Base-by-base conservation (phyloP, 2,113 vertebrate genomes). In the Empidonax traillii region DNA sequence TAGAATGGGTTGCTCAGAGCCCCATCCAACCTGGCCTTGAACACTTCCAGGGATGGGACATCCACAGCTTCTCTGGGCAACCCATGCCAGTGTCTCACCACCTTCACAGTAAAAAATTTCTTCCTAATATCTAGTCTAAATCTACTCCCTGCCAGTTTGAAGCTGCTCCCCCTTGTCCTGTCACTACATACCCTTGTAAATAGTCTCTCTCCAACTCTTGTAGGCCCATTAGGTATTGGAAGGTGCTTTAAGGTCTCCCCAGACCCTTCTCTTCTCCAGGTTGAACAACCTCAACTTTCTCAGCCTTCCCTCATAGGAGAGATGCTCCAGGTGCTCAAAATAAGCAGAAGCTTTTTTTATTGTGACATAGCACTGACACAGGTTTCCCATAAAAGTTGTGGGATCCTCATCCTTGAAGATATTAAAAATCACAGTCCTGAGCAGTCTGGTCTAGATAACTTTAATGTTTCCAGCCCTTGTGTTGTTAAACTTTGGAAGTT, bases 1-100 rank as follows among this genome's bases (percentile, higher is more conserved):
- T 30, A 7, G 0, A 0, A 8, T 21, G 46, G 6, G 5, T 1
- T 53, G 44, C n/a, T 68, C 68, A 37, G 19, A 62, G 25, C n/a
- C 2, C 25, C 3, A 8, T 61, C 47, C 14, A 53, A 0, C 12
- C 46, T 41, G n/a, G 14, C 14, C 25, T 43, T 61, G 39, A 6
- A 10, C 20, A 22, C 13, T 46, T 0, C 24, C 23, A 41, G 46
- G 53, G 24, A n/a, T 43, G 7, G 10, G 4, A 8, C 8, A 46
- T 0, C 28, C 44, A 11, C 18, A 80, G 12, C 25, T 43, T 16
- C 30, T 24, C 30, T 61, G 25, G 12, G 17, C 0, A 59, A 3
- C 28, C 13, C 35, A 13, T 79, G 9, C 28, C 35, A 56, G 43
- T 1, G 58, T 22, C n/a, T n/a, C 59, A n/a, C 3, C 33, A 35